Conservation (phyloP, 2,888 invertebrate genomes). For the Oscheius sp. region DNA sequence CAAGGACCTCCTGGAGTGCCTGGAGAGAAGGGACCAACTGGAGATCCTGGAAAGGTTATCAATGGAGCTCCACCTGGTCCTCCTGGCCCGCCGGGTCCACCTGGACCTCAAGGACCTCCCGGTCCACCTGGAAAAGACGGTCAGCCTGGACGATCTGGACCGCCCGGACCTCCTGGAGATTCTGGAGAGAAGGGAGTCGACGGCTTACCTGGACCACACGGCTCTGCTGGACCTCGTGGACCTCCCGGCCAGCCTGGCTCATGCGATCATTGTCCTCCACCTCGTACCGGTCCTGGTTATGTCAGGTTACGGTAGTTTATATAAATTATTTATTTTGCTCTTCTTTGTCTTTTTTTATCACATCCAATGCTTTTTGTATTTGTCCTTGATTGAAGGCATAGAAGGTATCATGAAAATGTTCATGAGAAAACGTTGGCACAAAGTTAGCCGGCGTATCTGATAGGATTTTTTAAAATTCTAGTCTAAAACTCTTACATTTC, state of each 20-base stretch:
- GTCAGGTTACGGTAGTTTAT: conserved; percentile 32
- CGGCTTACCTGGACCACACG: conserved; percentile 70
- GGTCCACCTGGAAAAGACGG: conserved; percentile 58
- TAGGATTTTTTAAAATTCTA: no score
- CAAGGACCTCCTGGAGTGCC: conserved; percentile 68
- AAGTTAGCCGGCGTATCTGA: no score
- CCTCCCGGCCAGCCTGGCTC: conserved; percentile 59
- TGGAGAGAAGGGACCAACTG: conserved; percentile 66
- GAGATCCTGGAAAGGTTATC: conserved; percentile 69
- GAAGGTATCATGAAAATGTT: no score
- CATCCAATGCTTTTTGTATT: no score
- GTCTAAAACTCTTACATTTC: no score
- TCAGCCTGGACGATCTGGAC: conserved; percentile 65
- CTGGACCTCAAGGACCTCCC: conserved; percentile 57
- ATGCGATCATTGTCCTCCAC: conserved; percentile 70
- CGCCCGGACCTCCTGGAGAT: conserved; percentile 63
- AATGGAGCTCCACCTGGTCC: conserved; percentile 62
- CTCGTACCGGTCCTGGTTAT: conserved; percentile 66
- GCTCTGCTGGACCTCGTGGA: conserved; percentile 56
- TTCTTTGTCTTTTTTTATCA: no score
- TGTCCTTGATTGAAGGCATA: no score
- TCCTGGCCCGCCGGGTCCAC: conserved; percentile 62
- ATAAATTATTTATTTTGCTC: neutral
- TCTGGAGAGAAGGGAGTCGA: conserved; percentile 71
- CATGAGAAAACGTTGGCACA: no score